Evolutionary conservation across 2,888 invertebrate genomes (phyloP), one percentile per base, ranked within the genome.

Genomic region (Gryllus longicercus): DNA sequence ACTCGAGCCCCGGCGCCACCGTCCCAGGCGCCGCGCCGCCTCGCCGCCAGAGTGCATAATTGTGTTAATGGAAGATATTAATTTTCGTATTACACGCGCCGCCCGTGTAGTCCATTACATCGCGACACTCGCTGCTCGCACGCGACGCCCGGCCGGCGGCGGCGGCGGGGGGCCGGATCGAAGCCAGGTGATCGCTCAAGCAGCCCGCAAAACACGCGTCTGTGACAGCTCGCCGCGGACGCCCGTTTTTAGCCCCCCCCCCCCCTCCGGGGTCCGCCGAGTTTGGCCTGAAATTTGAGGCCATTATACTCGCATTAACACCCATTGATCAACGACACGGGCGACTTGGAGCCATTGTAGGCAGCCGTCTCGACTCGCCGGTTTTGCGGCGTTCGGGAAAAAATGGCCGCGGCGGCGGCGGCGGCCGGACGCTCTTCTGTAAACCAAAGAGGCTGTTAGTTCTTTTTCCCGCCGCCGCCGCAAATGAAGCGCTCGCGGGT

Each of bases 11-110:
- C 38, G 38, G 38, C 38, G 38, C 38, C 38, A 5, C 38, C 38
- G 38, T 38, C 38, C 5, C 38, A 38, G 25, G 38, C 38, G 38
- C 38, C 38, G 8, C 38, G 3, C 38, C 38, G 38, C 63, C 63
- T 63, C 63, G 63, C 63, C 38, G 38, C 38, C 38, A 63, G 63
- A 63, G 63, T 63, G 63, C 63, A 63, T 63, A 63, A 63, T 63
- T 63, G 63, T 63, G 63, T 63, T 63, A 63, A 63, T 63, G 63
- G 63, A 63, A 63, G 63, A 63, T 63, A 63, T 63, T 63, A 63
- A 63, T 63, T 63, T 63, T 63, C 63, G 63, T 63, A 63, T 63
- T 63, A 63, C 63, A 63, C 63, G 63, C 63, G 14, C n/a, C 63
- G 11, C 11, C 63, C 63, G 63, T 63, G 63, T 63, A 63, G 63